A percentile compares a stretch with the other conserved stretches of the same genome.
Evolutionary conservation across 92 coral and sea anemone species (phyloP).

Genomic region (Paramuricea clavata): DNA sequence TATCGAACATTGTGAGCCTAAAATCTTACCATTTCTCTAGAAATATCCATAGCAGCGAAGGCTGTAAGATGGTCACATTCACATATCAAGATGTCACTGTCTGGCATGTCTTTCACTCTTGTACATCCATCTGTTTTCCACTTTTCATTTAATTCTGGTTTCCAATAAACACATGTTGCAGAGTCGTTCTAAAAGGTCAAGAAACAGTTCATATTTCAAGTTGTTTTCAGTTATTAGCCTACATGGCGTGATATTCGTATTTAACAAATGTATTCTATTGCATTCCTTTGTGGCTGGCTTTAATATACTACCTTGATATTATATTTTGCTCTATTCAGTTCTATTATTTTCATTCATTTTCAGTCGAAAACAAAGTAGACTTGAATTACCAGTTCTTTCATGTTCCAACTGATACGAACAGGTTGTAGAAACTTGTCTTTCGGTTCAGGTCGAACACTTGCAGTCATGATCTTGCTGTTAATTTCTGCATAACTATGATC

Average conservation of each 20-base stretch:
- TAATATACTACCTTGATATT: not conserved
- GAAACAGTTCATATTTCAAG: not conserved
- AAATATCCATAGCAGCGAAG: constrained; percentile 38
- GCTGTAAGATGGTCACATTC: constrained; percentile 47
- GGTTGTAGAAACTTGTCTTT: constrained; percentile 6
- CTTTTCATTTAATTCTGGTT: constrained; percentile 12
- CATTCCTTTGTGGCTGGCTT: not conserved
- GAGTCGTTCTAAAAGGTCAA: not conserved
- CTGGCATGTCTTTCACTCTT: not conserved
- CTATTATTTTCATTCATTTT: not conserved
- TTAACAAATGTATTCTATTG: not conserved
- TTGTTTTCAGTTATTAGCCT: not conserved
- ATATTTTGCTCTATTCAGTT: not conserved
- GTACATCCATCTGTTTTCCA: constrained; percentile 39
- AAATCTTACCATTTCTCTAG: constrained; percentile 12
- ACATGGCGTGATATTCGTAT: too few relatives aligned
- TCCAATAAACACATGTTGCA: constrained; percentile 29
- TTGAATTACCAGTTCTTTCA: constrained; percentile 15
- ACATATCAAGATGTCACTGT: constrained; percentile 10
- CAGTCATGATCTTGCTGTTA: constrained; percentile 1
- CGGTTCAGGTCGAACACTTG: constrained; percentile 39
- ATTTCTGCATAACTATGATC: not conserved
- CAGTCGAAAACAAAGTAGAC: not conserved
- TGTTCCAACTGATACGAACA: constrained; percentile 38
- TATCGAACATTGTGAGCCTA: not conserved